Conservation (phyloP, 2,888 invertebrate species). For the Eilema caniola region DNA sequence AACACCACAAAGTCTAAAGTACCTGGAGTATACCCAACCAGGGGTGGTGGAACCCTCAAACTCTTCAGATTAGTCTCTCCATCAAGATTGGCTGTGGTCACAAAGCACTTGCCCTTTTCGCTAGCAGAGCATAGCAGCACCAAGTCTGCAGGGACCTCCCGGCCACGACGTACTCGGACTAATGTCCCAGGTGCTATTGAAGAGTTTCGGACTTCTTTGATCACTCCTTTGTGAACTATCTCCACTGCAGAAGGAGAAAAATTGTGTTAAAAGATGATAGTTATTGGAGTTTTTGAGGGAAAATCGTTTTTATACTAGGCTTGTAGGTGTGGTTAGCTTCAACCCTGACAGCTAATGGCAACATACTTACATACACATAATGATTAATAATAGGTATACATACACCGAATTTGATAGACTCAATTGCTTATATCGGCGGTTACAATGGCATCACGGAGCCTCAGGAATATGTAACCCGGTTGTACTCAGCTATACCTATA, state of each 20-base stretch:
- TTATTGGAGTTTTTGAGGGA: no score
- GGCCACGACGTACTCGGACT: constrained; percentile 90
- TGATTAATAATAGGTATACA: no score
- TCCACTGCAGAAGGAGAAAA: constrained; percentile 75
- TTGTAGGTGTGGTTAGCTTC: no score
- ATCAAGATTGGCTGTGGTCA: constrained; percentile 95
- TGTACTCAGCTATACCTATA: no score
- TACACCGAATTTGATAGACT: no score
- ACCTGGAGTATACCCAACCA: constrained; percentile 79
- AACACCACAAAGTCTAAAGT: constrained; percentile 25
- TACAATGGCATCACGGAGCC: no score
- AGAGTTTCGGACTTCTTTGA: constrained; percentile 84
- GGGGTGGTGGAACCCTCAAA: constrained; percentile 76
- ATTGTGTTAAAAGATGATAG: not conserved
- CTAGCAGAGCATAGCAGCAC: constrained; percentile 91
- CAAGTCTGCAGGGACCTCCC: constrained; percentile 94
- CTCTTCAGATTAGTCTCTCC: constrained; percentile 94
- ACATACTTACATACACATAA: no score
- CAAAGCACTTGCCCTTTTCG: constrained; percentile 90
- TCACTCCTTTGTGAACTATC: constrained; percentile 84
- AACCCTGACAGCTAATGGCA: no score
- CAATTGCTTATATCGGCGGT: no score
- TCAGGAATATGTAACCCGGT: no score
- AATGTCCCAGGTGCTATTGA: constrained; percentile 92
- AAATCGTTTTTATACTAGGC: no score